Evolutionary conservation across 2,888 invertebrate species (phyloP).

Genomic region (Leptogaster cylindrica): DNA sequence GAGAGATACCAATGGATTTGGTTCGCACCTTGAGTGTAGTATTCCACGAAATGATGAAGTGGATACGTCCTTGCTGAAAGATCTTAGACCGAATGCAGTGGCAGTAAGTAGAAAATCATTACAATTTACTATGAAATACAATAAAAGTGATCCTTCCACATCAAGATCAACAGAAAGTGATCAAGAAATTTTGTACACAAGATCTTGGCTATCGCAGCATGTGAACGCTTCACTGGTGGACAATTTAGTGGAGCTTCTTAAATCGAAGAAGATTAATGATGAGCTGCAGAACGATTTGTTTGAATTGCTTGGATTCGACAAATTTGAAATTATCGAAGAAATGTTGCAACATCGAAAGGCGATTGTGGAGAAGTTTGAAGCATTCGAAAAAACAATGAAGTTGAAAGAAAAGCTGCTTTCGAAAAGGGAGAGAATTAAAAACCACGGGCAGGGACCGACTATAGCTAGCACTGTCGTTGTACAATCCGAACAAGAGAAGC

Average conservation of each 20-base stretch:
- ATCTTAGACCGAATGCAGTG: slow-evolving; percentile 45
- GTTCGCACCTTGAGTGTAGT: slow-evolving; percentile 44
- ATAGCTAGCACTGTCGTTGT: slow-evolving; percentile 83
- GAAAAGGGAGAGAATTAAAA: slow-evolving; percentile 53
- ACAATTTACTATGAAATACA: slow-evolving; percentile 53
- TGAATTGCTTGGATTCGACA: slow-evolving; percentile 87
- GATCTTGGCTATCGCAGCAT: slow-evolving; percentile 65
- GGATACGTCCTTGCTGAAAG: slow-evolving; percentile 35
- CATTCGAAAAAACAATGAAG: slow-evolving; percentile 51
- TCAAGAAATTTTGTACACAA: slow-evolving; percentile 53
- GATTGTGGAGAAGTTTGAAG: slow-evolving; percentile 61
- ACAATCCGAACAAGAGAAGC: slow-evolving; percentile 82
- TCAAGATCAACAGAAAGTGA: neutral
- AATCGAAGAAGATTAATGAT: slow-evolving; percentile 68
- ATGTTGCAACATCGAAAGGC: slow-evolving; percentile 70
- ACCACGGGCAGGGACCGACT: slow-evolving; percentile 64
- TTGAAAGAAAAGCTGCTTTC: slow-evolving; percentile 45
- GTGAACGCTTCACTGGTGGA: slow-evolving; percentile 68
- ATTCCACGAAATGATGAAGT: slow-evolving; percentile 16
- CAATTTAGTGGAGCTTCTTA: slow-evolving; percentile 68
- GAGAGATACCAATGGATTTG: slow-evolving; percentile 41
- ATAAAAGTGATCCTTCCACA: slow-evolving; percentile 47
- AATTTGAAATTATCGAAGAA: slow-evolving; percentile 75
- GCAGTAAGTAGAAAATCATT: slow-evolving; percentile 52
- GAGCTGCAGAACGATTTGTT: slow-evolving; percentile 84